Evolutionary conservation across 2,113 vertebrate genomes (phyloP).

Genomic region (Petaurus breviceps): DNA sequence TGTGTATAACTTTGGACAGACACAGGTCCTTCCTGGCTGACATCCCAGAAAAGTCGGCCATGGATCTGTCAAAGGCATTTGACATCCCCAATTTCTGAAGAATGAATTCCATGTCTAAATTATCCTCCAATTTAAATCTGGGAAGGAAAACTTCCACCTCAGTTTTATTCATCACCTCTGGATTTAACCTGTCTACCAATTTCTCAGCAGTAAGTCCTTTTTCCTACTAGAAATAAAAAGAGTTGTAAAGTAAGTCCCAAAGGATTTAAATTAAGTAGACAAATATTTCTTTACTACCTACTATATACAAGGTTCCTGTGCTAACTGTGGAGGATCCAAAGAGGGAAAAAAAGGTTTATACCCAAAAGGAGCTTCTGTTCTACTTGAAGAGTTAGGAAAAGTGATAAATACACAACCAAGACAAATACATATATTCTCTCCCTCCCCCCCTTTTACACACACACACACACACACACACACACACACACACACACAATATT

Average conservation of each 20-base stretch:
- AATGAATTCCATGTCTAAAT: constrained; percentile 82
- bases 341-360: no score
- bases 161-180: constrained; percentile 81
- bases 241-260: background rate
- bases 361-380: no score
- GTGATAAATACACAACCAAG: no score
- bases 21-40: constrained; percentile 82
- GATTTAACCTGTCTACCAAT: constrained; percentile 86
- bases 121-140: constrained; percentile 89
- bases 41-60: constrained; percentile 89
- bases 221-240: constrained; percentile 85
- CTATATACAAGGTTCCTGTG: background rate
- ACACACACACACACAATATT: background rate
- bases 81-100: constrained; percentile 89
- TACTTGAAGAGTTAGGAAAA: no score
- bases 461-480: no score
- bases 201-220: constrained; percentile 86
- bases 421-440: no score
- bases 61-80: constrained; percentile 76
- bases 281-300: background rate
- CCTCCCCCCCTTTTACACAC: no score
- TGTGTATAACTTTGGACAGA: constrained; percentile 91
- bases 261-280: background rate
- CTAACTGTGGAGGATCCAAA: background rate
- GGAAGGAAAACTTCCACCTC: constrained; percentile 86